Evolutionary conservation across 92 coral and sea anemone genomes (phyloP), one percentile per base, ranked within the genome.

Genomic region (Parazoanthus darwini): DNA sequence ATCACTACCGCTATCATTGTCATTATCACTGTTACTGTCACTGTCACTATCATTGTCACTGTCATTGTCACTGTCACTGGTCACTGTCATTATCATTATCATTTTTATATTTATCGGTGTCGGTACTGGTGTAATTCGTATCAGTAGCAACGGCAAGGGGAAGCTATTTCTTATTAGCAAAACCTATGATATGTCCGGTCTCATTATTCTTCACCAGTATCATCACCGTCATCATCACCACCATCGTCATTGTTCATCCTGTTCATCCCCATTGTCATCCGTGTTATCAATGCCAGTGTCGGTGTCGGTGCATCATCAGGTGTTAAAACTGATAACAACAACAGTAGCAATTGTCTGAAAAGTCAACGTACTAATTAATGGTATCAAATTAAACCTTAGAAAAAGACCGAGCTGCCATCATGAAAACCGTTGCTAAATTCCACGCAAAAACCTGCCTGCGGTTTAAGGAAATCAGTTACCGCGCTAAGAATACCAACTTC

Each of bases 391-490:
- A 51, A 35, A 36, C 14, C 46, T 74, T 75, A 82, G 86, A 82
- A 82, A 36, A 23, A 6, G 72, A 82, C 59, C 37, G 86, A 82
- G 74, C 74, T 82, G 74, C 75, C 26, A 82, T 82, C n/a, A 82
- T 82, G 86, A 82, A 82, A 18, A 2, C 86, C 73, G 39, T 82
- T 16, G 76, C 86, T 6, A 82, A 63, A 65, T 82, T 59, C 75
- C 86, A 82, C 73, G 86, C 86, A 6, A 82, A 82, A 36, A 82
- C 86, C 16, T 82, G 86, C 22, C 74, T 82, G 26, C 54, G 86
- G 10, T 82, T 82, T 37, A 82, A 44, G 50, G 86, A 82, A 67
- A 37, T 82, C 51, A 82, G 75, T 16, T 67, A 67, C 18, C 74
- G 54, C 36, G 86, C 86, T 3, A 63, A 65, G 18, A 65, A 65